These are phyloP conservation scores for Callipepla squamata DNA, from an alignment of 2,113 vertebrate species.

Conservation along the genomic window DNA sequence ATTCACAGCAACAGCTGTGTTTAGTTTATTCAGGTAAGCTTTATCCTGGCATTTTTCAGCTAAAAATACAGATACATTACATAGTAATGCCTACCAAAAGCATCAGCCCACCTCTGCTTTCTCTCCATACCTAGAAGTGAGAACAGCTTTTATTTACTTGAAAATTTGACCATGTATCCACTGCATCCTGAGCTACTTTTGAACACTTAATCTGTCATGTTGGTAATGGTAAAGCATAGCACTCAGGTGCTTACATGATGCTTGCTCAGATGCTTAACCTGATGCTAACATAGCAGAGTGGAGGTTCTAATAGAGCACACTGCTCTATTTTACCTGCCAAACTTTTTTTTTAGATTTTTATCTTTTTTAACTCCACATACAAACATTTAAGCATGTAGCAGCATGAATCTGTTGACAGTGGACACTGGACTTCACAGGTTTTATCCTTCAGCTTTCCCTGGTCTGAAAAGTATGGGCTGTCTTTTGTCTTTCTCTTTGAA, in stretches of 20 bases:
- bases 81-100: not conserved
- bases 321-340: not conserved
- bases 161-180: not conserved
- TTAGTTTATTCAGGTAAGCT: not conserved
- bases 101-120: not conserved
- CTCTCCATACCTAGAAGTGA: not conserved
- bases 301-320: not conserved
- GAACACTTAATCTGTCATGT: not conserved
- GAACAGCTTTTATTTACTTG: not conserved
- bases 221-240: not conserved
- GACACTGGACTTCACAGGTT: not conserved
- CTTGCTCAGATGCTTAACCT: not conserved
- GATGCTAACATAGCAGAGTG: not conserved
- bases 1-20: not conserved
- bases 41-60: rapidly evolving
- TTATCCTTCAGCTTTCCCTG: not conserved
- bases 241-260: not conserved
- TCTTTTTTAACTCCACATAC: not conserved
- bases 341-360: not conserved
- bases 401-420: not conserved
- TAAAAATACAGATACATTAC: not conserved
- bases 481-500: not conserved
- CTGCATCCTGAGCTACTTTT: not conserved
- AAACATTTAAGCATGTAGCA: not conserved
- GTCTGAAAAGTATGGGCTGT: not conserved